These are phyloP conservation scores for Mungos mungo DNA, from an alignment of 2,113 vertebrate genomes.

Conservation along the genomic window DNA sequence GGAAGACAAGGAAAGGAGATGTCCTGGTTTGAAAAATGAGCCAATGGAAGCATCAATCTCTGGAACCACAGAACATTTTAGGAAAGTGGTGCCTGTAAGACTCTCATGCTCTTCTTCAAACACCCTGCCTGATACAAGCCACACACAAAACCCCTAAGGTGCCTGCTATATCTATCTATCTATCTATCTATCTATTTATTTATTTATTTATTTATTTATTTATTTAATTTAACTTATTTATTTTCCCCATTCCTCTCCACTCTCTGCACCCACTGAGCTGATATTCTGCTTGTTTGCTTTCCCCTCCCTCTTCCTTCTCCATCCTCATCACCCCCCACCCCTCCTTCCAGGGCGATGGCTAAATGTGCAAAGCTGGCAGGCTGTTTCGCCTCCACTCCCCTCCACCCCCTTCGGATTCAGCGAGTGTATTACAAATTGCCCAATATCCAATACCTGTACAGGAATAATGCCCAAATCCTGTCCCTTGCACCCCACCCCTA, in stretches of 20 bases:
- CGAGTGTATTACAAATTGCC: conserved; percentile 77
- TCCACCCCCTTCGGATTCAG: conserved; percentile 73
- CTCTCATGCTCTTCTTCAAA: not conserved
- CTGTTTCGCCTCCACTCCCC: conserved; percentile 59
- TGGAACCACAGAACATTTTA: not conserved
- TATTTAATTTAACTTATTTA: conserved; percentile 6
- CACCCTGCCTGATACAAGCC: not conserved
- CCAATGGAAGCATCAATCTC: not conserved
- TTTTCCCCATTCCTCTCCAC: conserved; percentile 23
- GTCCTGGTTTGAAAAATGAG: not conserved
- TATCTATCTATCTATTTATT: conserved; percentile 50
- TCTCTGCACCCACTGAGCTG: conserved; percentile 67
- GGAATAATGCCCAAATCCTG: conserved; percentile 62
- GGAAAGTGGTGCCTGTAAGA: not conserved
- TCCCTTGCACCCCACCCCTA: conserved; percentile 39
- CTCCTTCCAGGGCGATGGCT: conserved; percentile 77
- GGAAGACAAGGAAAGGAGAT: not conserved
- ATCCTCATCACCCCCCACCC: conserved; percentile 71
- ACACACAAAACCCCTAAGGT: conserved; percentile 25
- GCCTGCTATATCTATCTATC: conserved; percentile 15
- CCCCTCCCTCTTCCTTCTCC: conserved; percentile 72
- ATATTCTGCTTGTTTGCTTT: conserved; percentile 69
- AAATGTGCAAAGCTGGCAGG: conserved; percentile 79
- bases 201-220: conserved; percentile 46
- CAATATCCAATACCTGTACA: conserved; percentile 76